Conservation (phyloP, 1,140 invertebrate genomes). For the Meteorus sp. region DNA sequence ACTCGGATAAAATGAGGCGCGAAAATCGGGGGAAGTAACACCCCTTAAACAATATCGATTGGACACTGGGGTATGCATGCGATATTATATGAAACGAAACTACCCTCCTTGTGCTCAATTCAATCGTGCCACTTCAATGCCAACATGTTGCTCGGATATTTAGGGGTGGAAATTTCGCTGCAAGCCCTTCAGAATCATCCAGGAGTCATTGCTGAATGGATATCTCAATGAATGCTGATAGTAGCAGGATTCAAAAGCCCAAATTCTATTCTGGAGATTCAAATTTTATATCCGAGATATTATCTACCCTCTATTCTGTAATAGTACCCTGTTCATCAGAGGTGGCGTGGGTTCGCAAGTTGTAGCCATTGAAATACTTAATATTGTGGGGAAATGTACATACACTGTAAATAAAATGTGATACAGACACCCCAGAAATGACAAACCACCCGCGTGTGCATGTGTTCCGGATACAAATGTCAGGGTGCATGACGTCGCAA, state of each 20-base stretch:
- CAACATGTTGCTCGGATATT: constrained; percentile 8
- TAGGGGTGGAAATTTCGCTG: constrained; percentile 35
- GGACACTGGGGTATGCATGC: no score
- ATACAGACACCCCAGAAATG: no score
- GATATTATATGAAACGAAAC: neutral
- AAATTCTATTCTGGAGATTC: no score
- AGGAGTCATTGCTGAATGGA: no score
- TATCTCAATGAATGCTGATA: no score
- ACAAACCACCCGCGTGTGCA: constrained; percentile 33
- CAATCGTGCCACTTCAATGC: neutral
- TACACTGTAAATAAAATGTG: no score
- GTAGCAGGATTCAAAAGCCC: no score
- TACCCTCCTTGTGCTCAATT: neutral
- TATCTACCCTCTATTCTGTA: neutral
- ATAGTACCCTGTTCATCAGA: constrained; percentile 48
- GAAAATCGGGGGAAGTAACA: no score
- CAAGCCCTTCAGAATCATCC: constrained; percentile 39
- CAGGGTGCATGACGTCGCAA: constrained; percentile 51
- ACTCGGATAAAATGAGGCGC: neutral
- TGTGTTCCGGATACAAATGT: constrained; percentile 48
- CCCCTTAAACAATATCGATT: no score
- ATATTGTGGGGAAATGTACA: no score
- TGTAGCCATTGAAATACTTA: constrained; percentile 37
- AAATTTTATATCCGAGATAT: neutral
- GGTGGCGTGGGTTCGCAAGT: constrained; percentile 48